Conservation (phyloP, 2,888 invertebrate genomes). For the Prenolepis imparis region DNA sequence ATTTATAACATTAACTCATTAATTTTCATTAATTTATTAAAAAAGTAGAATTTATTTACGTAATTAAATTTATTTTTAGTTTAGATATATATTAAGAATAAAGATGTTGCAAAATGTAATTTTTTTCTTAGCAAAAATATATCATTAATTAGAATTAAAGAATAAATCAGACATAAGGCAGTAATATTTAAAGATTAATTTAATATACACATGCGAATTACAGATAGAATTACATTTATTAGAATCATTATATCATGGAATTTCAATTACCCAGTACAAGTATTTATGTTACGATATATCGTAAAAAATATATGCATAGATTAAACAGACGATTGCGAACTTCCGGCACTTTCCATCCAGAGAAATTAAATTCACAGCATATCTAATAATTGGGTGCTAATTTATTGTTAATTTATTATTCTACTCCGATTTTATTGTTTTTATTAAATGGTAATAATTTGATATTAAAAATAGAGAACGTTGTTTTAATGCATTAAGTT, state of each 20-base stretch:
- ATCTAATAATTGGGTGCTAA: neutral
- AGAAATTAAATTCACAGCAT: neutral
- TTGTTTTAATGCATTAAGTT: neutral
- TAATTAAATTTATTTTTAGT: neutral
- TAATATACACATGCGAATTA: neutral
- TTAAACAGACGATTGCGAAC: neutral
- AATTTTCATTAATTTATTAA: neutral
- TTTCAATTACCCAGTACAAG: neutral
- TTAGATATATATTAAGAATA: neutral
- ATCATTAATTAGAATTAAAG: conserved; percentile 15
- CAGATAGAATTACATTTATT: conserved; percentile 9
- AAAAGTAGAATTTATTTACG: neutral
- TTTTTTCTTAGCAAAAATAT: neutral
- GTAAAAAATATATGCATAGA: neutral
- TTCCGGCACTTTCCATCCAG: no score
- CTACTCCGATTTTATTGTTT: neutral
- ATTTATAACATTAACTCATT: neutral
- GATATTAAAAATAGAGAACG: neutral
- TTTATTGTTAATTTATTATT: neutral
- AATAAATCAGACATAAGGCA: neutral
- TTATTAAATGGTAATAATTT: neutral
- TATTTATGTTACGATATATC: neutral
- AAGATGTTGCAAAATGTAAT: no score
- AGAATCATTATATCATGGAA: neutral
- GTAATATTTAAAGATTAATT: neutral